phyloP scores from a whole-genome alignment of 2,797 vertebrate species.

The Carduelis carduelis region DNA sequence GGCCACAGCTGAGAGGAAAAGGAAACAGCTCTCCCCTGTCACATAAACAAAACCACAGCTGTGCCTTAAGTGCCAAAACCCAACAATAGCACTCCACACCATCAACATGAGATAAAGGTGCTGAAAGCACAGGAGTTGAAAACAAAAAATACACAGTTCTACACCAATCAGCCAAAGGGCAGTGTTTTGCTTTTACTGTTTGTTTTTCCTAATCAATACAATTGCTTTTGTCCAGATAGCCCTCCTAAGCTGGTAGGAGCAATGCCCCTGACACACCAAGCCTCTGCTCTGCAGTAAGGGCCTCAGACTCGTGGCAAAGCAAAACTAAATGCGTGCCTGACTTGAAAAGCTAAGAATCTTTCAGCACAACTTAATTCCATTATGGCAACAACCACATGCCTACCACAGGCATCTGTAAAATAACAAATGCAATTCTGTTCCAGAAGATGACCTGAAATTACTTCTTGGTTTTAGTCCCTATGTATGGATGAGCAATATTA shows the following conservation, averaged over 20 bases:
- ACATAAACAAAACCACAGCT: neutral
- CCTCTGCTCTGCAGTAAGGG: neutral
- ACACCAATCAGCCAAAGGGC: neutral
- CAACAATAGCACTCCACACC: neutral
- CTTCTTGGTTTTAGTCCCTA: neutral
- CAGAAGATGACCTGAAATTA: neutral
- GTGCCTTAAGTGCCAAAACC: neutral
- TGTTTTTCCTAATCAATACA: neutral
- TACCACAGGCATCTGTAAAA: neutral
- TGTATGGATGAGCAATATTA: neutral
- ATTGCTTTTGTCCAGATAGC: neutral
- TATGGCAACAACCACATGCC: neutral
- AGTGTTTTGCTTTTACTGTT: neutral
- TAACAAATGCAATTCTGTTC: neutral
- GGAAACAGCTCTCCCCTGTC: neutral
- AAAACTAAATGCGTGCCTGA: neutral
- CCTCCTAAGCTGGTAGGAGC: neutral
- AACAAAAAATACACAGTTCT: neutral
- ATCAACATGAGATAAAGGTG: neutral
- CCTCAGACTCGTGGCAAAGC: neutral
- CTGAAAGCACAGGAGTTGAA: neutral
- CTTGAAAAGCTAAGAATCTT: neutral
- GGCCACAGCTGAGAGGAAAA: neutral
- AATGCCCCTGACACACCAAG: neutral
- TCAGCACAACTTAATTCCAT: neutral